Evolutionary conservation across 2,113 vertebrate genomes (phyloP).

Genomic region (Delphinapterus leucas): DNA sequence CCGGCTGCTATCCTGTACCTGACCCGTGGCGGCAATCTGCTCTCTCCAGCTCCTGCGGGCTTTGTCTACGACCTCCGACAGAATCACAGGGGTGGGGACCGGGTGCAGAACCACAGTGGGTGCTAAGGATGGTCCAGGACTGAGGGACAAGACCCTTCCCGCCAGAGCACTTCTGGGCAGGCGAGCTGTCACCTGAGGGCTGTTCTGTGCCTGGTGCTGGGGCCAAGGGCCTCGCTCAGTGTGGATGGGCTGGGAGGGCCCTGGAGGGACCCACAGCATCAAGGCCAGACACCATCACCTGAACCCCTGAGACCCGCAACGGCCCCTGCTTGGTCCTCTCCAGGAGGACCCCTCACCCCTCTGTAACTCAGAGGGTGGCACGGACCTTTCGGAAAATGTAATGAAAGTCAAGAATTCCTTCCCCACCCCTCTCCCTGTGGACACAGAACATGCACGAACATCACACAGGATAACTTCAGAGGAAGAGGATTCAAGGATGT

Average conservation of each 20-base stretch:
- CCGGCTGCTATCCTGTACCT: not conserved
- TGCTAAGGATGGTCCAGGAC: accelerated
- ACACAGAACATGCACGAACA: not conserved
- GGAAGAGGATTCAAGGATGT: not conserved
- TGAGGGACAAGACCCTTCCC: not conserved
- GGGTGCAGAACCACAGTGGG: too few species aligned
- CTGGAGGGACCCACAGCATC: not conserved
- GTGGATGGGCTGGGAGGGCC: not conserved
- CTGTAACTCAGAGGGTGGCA: not conserved
- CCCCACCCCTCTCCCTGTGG: accelerated
- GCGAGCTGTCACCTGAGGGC: not conserved
- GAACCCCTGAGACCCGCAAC: not conserved
- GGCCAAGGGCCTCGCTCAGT: accelerated
- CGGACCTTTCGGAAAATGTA: not conserved
- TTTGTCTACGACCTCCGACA: not conserved
- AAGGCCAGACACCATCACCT: not conserved
- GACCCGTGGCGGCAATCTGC: not conserved
- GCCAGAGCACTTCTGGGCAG: not conserved
- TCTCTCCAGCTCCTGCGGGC: not conserved
- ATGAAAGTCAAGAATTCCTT: not conserved
- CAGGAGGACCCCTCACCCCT: not conserved
- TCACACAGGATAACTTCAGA: not conserved
- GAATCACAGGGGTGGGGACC: not conserved
- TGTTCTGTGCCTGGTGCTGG: not conserved
- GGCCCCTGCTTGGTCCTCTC: not conserved